Conservation (phyloP, 92 coral and sea anemone genomes). For the Palythoa grandis region DNA sequence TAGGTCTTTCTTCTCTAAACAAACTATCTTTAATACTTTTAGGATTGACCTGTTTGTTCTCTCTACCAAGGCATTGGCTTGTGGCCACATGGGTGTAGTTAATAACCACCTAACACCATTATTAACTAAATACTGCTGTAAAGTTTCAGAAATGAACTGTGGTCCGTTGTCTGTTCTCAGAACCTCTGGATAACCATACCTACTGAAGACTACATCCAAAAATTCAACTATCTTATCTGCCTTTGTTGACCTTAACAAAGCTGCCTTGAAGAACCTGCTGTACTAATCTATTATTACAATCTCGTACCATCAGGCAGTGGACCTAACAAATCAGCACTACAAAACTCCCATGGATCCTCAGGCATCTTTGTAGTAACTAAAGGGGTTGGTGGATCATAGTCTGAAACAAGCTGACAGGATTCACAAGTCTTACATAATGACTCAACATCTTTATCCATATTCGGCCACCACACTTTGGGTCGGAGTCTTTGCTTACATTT, state of each 20-base stretch:
- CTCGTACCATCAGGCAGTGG: constrained; percentile 47
- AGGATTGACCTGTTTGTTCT: constrained; percentile 45
- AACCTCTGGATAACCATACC: constrained; percentile 29
- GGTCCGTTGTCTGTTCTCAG: too few species aligned
- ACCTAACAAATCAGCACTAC: constrained; percentile 46
- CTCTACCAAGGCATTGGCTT: constrained; percentile 47
- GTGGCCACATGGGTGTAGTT: constrained; percentile 49
- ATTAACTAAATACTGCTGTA: neutral
- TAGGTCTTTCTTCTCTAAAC: constrained; percentile 34
- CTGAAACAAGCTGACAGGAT: constrained; percentile 51
- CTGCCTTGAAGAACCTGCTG: constrained; percentile 46
- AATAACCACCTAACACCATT: neutral
- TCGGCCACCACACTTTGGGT: constrained; percentile 56
- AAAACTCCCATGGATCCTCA: constrained; percentile 55
- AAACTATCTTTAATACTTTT: constrained; percentile 32
- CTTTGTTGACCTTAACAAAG: constrained; percentile 37
- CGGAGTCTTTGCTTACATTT: constrained; percentile 50
- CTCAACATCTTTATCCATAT: constrained; percentile 55
- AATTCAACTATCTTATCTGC: constrained; percentile 37
- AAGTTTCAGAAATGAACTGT: neutral
- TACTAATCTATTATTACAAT: constrained; percentile 41
- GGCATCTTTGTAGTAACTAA: constrained; percentile 41
- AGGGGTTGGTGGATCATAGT: constrained; percentile 47
- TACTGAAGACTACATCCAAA: constrained; percentile 28
- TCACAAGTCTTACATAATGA: constrained; percentile 42